Evolutionary conservation across 2,797 vertebrate genomes (phyloP).

Genomic region (Malurus leucopterus): DNA sequence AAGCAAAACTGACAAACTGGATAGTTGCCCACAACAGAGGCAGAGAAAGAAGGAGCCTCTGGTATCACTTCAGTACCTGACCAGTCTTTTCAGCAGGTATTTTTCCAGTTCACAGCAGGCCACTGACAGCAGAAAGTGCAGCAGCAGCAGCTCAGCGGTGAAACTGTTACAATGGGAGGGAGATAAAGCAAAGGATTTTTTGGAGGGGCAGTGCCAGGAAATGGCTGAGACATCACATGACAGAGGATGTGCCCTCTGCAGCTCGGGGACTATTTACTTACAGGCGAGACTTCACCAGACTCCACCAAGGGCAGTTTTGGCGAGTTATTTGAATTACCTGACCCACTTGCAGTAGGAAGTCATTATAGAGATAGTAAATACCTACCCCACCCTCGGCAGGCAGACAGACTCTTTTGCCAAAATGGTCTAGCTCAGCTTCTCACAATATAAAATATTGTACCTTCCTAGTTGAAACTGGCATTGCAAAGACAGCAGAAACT

Average conservation of each 20-base stretch:
- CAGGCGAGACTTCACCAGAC: conserved; percentile 48
- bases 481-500: conserved; percentile 10
- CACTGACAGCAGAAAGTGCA: conserved; percentile 20
- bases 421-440: conserved; percentile 1
- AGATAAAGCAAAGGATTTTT: conserved; percentile 54
- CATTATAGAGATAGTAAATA: conserved; percentile 49
- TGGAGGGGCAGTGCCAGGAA: conserved; percentile 58
- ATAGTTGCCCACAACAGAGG: background rate
- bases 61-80: background rate
- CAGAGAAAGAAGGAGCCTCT: background rate
- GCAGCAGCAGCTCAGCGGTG: conserved; percentile 1
- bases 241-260: conserved; percentile 15
- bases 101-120: conserved; percentile 16
- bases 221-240: conserved; percentile 43
- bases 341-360: conserved; percentile 56
- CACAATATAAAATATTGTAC: conserved; percentile 18
- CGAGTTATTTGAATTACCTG: conserved; percentile 23
- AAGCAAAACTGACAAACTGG: background rate
- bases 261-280: conserved; percentile 48
- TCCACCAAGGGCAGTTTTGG: conserved; percentile 35
- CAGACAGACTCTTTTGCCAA: conserved; percentile 47
- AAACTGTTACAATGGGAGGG: conserved; percentile 11
- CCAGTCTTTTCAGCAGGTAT: background rate
- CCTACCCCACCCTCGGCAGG: conserved; percentile 29
- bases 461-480: conserved; percentile 8